These are phyloP conservation scores for Puntigrus tetrazona DNA, from an alignment of 2,113 vertebrate genomes.

Conservation along the genomic window DNA sequence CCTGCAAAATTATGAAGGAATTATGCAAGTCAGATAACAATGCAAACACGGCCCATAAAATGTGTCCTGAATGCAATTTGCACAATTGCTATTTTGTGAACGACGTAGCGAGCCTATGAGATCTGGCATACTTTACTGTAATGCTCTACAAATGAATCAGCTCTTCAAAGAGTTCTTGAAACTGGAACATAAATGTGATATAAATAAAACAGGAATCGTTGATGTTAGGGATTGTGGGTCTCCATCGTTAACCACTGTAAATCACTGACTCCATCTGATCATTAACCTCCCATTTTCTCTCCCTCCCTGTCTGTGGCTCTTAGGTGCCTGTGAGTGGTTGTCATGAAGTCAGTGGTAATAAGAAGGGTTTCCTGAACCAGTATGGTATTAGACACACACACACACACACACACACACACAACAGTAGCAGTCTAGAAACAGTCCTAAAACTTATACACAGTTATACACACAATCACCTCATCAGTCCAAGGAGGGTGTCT, in stretches of 20 bases:
- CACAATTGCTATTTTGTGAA: background rate
- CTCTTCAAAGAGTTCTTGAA: background rate
- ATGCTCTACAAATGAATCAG: background rate
- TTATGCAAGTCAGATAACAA: background rate
- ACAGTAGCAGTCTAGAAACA: background rate
- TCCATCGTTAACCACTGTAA: slow-evolving; percentile 18
- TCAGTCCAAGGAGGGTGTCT: slow-evolving; percentile 37
- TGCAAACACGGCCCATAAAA: background rate
- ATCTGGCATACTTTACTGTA: background rate
- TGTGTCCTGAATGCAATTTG: background rate
- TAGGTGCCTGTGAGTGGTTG: slow-evolving; percentile 38
- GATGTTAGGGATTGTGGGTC: background rate
- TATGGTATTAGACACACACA: background rate
- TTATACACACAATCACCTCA: slow-evolving; percentile 13
- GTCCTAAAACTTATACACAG: background rate
- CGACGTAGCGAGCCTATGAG: background rate
- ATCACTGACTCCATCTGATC: slow-evolving; percentile 42
- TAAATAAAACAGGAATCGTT: background rate
- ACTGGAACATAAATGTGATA: background rate
- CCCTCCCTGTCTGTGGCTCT: slow-evolving; percentile 10
- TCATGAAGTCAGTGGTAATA: slow-evolving; percentile 47
- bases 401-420: slow-evolving; percentile 31
- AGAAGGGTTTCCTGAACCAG: slow-evolving; percentile 26
- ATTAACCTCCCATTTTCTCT: slow-evolving; percentile 31
- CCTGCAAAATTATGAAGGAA: background rate